Evolutionary conservation across 2,113 vertebrate species (phyloP), one percentile per base, ranked within the genome.

Genomic region (Hylia prasina): DNA sequence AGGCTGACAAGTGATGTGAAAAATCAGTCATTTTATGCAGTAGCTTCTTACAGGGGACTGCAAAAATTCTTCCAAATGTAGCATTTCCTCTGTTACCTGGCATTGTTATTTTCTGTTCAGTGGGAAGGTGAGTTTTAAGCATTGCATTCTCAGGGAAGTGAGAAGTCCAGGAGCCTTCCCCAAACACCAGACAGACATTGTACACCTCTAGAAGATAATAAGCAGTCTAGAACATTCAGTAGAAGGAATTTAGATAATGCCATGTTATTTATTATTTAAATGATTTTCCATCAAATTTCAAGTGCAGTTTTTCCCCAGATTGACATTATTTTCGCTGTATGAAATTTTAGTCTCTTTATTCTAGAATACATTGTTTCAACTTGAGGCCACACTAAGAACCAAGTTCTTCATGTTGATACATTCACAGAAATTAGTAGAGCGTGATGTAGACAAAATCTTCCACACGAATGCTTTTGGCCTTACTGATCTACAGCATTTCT

Each of bases 351-450:
- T 58, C n/a, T 6, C 10, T 76, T 63, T 89, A 17, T 89, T 72
- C 23, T 18, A 53, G 85, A 91, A 61, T 47, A 13, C 25, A 23
- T 76, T 85, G 11, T 91, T 94, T 91, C 73, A 96, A 80, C 45
- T 82, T 60, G 21, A 82, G 61, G 53, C 93, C 37, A 9, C 50
- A 40, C 35, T 82, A 61, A 79, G 16, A 94, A 30, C 31, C 40
- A 89, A 87, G 39, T 91, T 87, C 81, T 84, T 89, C 1, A 0
- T 65, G 81, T 53, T n/a, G 57, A 65, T 76, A 60, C 11, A 3
- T 93, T 94, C 78, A 85, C 94, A 66, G 91, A 94, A 97, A 90
- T 97, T 94, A 96, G 93, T 91, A 95, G 84, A 96, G 91, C 65
- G 13, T 94, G 78, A 90, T 94, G 94, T 57, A 82, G 87, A 37